Percentiles rank a stretch among this genome's conserved stretches.
Conservation (phyloP, 2,888 invertebrate species). For the Platycnemis pennipes region DNA sequence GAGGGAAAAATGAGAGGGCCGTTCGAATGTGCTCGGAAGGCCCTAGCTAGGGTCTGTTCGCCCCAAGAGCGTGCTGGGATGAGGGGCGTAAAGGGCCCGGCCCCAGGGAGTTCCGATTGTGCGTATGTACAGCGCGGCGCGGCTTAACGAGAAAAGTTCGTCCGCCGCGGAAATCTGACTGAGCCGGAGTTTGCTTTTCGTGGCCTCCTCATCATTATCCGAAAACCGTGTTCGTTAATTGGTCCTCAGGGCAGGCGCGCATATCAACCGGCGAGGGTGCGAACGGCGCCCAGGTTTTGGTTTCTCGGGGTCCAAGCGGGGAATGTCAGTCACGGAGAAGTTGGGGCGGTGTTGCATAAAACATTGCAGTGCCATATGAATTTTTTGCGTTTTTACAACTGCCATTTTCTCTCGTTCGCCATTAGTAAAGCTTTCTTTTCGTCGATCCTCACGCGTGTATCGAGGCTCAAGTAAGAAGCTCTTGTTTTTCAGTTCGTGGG, state of each 20-base stretch:
- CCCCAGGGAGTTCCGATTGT: neutral
- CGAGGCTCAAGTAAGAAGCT: too few species aligned
- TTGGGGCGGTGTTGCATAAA: too few species aligned
- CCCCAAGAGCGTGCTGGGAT: neutral
- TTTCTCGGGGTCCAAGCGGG: too few species aligned
- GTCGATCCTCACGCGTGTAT: too few species aligned
- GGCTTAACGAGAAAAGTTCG: constrained; percentile 39
- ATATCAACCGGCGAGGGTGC: neutral
- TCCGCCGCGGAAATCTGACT: neutral
- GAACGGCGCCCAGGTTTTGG: too few species aligned
- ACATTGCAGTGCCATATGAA: too few species aligned
- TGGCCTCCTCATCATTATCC: neutral
- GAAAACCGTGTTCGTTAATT: neutral
- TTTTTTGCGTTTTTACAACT: too few species aligned
- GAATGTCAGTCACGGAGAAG: too few species aligned
- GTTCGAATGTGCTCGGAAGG: neutral
- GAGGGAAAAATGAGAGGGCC: too few species aligned
- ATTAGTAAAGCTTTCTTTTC: too few species aligned
- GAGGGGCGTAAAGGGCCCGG: neutral
- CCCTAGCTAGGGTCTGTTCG: neutral
- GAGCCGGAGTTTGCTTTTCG: neutral
- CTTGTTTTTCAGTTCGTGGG: too few species aligned
- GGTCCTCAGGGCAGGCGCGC: neutral
- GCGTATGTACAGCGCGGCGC: neutral
- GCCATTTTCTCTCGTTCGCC: too few species aligned